These are phyloP conservation scores for Bergia sp. DNA, from an alignment of 92 coral and sea anemone genomes.

Conservation along the genomic window DNA sequence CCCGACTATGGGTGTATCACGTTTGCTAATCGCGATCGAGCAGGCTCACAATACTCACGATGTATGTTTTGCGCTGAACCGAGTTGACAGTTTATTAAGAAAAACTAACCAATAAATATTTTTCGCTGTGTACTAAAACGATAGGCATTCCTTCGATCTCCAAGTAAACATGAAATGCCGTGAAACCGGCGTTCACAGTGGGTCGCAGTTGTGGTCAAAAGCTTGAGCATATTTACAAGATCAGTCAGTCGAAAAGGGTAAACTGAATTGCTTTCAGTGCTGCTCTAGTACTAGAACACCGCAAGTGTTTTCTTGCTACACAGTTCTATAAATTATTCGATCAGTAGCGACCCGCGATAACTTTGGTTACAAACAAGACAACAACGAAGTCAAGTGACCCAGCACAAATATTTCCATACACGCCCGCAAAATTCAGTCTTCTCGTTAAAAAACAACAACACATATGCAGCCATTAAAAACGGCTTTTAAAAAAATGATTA, in stretches of 20 bases:
- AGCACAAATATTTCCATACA: constrained; percentile 7
- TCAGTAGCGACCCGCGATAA: not conserved
- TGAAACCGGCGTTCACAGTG: not conserved
- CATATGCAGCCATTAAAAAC: not conserved
- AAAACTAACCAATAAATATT: not conserved
- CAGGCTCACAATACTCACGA: not conserved
- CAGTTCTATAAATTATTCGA: not conserved
- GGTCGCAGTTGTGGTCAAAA: not conserved
- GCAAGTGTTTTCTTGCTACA: not conserved
- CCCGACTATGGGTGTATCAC: constrained; percentile 9
- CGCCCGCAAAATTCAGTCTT: constrained; percentile 17
- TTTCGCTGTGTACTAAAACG: not conserved
- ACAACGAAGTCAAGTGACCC: not conserved
- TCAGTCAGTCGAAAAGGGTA: constrained; percentile 20
- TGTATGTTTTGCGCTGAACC: not conserved
- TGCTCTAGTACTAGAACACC: not conserved
- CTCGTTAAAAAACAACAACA: not conserved
- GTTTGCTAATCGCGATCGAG: not conserved
- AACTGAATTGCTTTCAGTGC: not conserved
- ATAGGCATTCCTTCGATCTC: not conserved
- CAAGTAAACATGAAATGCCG: not conserved
- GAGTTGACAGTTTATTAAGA: not conserved
- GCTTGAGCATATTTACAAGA: not conserved
- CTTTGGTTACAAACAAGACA: not conserved
- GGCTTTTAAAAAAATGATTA: not conserved